Evolutionary conservation across 2,888 invertebrate genomes (phyloP).

Genomic region (Onchidella celtica): DNA sequence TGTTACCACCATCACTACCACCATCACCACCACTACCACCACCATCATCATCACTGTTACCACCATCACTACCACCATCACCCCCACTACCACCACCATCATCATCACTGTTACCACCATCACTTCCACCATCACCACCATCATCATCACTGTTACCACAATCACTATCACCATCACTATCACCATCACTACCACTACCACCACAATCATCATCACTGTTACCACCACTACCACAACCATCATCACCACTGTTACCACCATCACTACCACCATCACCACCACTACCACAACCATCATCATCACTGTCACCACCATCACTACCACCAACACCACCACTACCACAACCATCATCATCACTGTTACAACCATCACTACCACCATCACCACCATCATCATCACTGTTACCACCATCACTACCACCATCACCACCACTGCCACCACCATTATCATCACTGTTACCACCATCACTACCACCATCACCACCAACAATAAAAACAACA

Average conservation of each 20-base stretch:
- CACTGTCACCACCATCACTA: too few species aligned
- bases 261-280: neutral
- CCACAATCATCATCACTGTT: too few species aligned
- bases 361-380: too few species aligned
- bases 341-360: too few species aligned
- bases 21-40: neutral
- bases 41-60: neutral
- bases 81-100: too few species aligned
- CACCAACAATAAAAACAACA: too few species aligned
- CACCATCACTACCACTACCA: neutral
- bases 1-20: constrained; percentile 4
- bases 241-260: too few species aligned
- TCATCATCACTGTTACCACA: constrained; percentile 13
- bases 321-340: too few species aligned
- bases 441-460: neutral
- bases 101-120: too few species aligned
- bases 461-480: constrained; percentile 6
- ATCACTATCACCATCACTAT: neutral
- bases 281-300: too few species aligned
- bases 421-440: neutral
- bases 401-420: neutral
- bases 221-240: too few species aligned
- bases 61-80: too few species aligned
- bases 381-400: neutral
- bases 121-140: neutral